phyloP scores from a whole-genome alignment of 1,140 invertebrate species.

The Vanessa tameamea region DNA sequence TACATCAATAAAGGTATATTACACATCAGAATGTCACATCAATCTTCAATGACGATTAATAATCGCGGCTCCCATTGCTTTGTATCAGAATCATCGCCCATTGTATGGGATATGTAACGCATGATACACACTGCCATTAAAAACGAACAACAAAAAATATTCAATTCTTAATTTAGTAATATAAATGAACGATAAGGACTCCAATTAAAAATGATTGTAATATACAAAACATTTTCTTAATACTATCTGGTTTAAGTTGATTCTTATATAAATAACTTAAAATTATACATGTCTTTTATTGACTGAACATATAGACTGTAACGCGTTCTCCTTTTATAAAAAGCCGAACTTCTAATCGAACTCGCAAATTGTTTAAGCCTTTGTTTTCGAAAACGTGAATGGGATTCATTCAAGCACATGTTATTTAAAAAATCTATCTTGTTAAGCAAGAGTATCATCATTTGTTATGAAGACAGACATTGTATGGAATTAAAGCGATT shows the following conservation, averaged over 20 bases:
- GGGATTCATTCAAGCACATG: conserved; percentile 60
- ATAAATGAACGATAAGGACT: too few relatives aligned
- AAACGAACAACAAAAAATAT: conserved; percentile 5
- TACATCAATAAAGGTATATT: conserved; percentile 54
- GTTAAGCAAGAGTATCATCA: conserved; percentile 69
- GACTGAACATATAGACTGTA: conserved; percentile 23
- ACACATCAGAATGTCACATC: conserved; percentile 60
- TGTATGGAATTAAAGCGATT: conserved; percentile 30
- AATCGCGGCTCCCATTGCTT: conserved; percentile 62
- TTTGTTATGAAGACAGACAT: conserved; percentile 51
- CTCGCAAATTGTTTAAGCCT: conserved; percentile 68
- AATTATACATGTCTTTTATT: neutral
- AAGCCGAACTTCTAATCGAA: conserved; percentile 56
- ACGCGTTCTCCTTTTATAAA: conserved; percentile 52
- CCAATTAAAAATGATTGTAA: too few relatives aligned
- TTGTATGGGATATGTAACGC: conserved; percentile 60
- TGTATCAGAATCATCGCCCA: conserved; percentile 69
- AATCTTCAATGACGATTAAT: conserved; percentile 72
- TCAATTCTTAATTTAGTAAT: too few relatives aligned
- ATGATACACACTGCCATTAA: conserved; percentile 49
- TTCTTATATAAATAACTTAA: too few relatives aligned
- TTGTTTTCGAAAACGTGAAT: conserved; percentile 62
- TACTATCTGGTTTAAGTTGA: too few relatives aligned
- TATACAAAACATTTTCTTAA: neutral
- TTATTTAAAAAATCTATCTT: conserved; percentile 65